Base-by-base conservation (phyloP, 2,113 vertebrate species). In the Periophthalmus modestus region DNA sequence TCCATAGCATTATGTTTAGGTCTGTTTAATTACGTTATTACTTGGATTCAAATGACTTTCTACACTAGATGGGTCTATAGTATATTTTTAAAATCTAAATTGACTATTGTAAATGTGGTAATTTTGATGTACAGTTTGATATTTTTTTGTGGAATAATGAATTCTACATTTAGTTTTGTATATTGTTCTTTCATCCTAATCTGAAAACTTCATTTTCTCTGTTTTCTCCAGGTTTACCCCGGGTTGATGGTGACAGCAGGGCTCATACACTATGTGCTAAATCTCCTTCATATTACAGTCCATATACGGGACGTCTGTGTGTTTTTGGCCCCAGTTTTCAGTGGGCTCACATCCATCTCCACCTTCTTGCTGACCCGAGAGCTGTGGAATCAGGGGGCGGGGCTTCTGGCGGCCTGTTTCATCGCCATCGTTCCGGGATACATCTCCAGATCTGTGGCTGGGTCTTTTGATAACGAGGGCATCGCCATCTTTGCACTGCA, bases 401-500 rank as follows among this genome's bases (percentile, higher is more conserved):
- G 96, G 66, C 96, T 98, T 72, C 88, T 98, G 90, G 96, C 97
- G 65, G 96, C 97, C 83, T 98, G 97, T 88, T 98, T 98, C 85
- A 98, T 98, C 66, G 96, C 97, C 86, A 97, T 98, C 75, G 97
- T 98, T 59, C 96, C 96, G 67, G 96, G 96, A 69, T 98, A 98
- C 89, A 98, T 98, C 91, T 98, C 97, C 76, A 95, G 96, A 86
- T 98, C 97, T 2, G 97, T 98, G 78, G 97, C 97, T 47, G 96
- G 97, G 83, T 98, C 97, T 15, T 98, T 98, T 80, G 96, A 98
- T 94, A 98, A 98, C 66, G 97, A 98, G 93, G 96, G 97, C 93
- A 98, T 98, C 74, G 97, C 97, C 86, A 98, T 98, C 93, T 98
- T 98, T 91, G 96, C 96, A 89, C 94, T 98, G 91, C 96, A 98